A percentile compares a stretch with the other conserved stretches of the same genome.
Conservation (phyloP, 1,140 invertebrate genomes). For the Latrodectus geometricus region DNA sequence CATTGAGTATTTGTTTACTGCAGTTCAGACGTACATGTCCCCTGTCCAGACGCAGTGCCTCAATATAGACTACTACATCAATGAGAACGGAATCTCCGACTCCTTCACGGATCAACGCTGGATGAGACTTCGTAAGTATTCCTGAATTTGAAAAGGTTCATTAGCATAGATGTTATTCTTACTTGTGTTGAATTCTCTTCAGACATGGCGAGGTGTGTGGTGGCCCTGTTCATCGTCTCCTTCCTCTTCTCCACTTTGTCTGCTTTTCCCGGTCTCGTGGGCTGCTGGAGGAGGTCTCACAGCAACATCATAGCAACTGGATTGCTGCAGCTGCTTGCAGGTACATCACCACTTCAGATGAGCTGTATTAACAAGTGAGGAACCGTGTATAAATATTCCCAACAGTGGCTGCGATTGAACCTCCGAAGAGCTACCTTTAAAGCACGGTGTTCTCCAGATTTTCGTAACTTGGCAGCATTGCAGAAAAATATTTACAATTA, state of each 20-base stretch:
- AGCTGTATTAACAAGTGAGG: too few relatives aligned
- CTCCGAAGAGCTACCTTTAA: too few relatives aligned
- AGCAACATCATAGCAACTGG: slow-evolving; percentile 95
- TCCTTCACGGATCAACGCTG: slow-evolving; percentile 84
- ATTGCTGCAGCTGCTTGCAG: slow-evolving; percentile 80
- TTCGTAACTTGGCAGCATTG: too few relatives aligned
- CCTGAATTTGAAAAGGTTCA: neutral
- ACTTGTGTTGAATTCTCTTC: slow-evolving; percentile 66
- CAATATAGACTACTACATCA: slow-evolving; percentile 92
- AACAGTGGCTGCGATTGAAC: too few relatives aligned
- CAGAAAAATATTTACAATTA: too few relatives aligned
- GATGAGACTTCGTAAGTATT: slow-evolving; percentile 81
- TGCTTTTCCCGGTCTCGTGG: slow-evolving; percentile 90
- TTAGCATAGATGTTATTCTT: neutral
- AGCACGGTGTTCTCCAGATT: too few relatives aligned
- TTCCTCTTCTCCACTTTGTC: slow-evolving; percentile 89
- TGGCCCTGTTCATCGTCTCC: slow-evolving; percentile 88
- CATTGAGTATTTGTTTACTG: slow-evolving; percentile 9
- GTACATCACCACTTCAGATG: too few relatives aligned
- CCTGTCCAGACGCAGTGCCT: slow-evolving; percentile 93
- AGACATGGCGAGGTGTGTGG: slow-evolving; percentile 91
- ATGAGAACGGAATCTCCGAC: slow-evolving; percentile 80
- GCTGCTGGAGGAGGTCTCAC: slow-evolving; percentile 90
- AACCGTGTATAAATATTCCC: too few relatives aligned
- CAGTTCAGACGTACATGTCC: slow-evolving; percentile 80